Evolutionary conservation across 1,140 invertebrate genomes (phyloP).

Genomic region (fruit fly (Drosophila melanogaster)): DNA sequence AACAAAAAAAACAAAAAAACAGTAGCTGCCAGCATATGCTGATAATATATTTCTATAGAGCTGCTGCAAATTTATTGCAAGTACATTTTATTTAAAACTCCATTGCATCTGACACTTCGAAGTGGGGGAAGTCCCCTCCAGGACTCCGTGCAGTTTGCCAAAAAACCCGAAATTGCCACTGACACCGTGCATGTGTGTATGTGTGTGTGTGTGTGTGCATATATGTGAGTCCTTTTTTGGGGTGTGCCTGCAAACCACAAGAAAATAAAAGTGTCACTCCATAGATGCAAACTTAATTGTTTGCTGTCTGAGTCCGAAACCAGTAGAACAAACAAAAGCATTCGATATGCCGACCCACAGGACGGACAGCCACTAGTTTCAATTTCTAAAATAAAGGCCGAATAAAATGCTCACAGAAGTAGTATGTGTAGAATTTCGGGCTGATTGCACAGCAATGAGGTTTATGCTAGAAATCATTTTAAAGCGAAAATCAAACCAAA

Average conservation of each 20-base stretch:
- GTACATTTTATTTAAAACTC: slow-evolving; percentile 79
- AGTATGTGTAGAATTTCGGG: slow-evolving; percentile 17
- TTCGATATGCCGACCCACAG: slow-evolving; percentile 29
- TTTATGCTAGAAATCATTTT: slow-evolving; percentile 20
- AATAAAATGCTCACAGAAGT: slow-evolving; percentile 7
- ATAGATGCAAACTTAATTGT: slow-evolving; percentile 71
- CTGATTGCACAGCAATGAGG: slow-evolving; percentile 25
- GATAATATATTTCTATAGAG: slow-evolving; percentile 42
- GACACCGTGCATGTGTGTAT: slow-evolving; percentile 18
- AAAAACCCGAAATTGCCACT: slow-evolving; percentile 52
- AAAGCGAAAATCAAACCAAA: slow-evolving; percentile 10
- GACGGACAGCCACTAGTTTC: slow-evolving; percentile 30
- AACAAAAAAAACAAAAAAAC: slow-evolving; percentile 39
- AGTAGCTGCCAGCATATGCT: slow-evolving; percentile 18
- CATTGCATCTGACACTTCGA: slow-evolving; percentile 63
- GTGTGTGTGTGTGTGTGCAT: background rate
- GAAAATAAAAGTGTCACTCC: slow-evolving; percentile 74
- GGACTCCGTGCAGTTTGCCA: slow-evolving; percentile 47
- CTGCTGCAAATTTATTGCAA: slow-evolving; percentile 74
- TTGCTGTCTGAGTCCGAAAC: slow-evolving; percentile 50
- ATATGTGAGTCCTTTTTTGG: slow-evolving; percentile 15
- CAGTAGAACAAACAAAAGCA: slow-evolving; percentile 46
- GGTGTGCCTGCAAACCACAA: slow-evolving; percentile 49
- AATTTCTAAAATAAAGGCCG: slow-evolving; percentile 44
- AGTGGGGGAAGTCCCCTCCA: slow-evolving; percentile 9